Evolutionary conservation across 2,888 invertebrate genomes (phyloP), one percentile per base, ranked within the genome.

Genomic region (Troglohyphantes excavatus): DNA sequence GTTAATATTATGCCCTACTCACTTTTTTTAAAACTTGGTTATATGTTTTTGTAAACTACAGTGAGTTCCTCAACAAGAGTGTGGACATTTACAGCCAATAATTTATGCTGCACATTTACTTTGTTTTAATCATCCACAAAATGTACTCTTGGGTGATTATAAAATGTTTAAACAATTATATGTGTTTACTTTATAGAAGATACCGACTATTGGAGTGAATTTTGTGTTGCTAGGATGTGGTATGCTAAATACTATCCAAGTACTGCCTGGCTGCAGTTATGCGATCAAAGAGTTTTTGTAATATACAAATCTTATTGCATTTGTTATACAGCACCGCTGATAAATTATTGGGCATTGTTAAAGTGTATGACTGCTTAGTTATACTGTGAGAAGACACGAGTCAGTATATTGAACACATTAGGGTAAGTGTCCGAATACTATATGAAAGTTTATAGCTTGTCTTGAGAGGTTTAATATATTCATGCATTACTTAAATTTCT

Each of bases 311-410:
- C 73, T 65, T 83, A 83, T 76, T 83, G 89, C 89, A 89, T 89
- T 89, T 89, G 89, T 89, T 89, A 83, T 46, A 76, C 72, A 83
- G 83, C 83, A 89, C 89, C 43, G 33, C 33, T 33, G 76, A 82
- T 88, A 68, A 81, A 29, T 79, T 87, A 89, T 82, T 83, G 83
- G 89, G 89, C 89, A 89, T 89, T 89, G 89, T 89, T 89, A 53
- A 83, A 89, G 29, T 61, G 75, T 78, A 19, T 70, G 78, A 89
- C 27, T 68, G 88, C 82, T 76, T 88, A 46, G 68, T 76, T 76
- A 26, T 68, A 83, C 29, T n/a, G 72, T 68, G 65, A 46, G 61
- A 75, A 26, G 29, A 81, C 21, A 26, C 29, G 29, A 78, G 70
- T 89, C 89, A 83, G n/a, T 83, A 63, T 89, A 76, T 76, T 46